A percentile compares a stretch with the other conserved stretches of the same genome.
phyloP scores from a whole-genome alignment of 2,113 vertebrate genomes.

The Cyanistes caeruleus region DNA sequence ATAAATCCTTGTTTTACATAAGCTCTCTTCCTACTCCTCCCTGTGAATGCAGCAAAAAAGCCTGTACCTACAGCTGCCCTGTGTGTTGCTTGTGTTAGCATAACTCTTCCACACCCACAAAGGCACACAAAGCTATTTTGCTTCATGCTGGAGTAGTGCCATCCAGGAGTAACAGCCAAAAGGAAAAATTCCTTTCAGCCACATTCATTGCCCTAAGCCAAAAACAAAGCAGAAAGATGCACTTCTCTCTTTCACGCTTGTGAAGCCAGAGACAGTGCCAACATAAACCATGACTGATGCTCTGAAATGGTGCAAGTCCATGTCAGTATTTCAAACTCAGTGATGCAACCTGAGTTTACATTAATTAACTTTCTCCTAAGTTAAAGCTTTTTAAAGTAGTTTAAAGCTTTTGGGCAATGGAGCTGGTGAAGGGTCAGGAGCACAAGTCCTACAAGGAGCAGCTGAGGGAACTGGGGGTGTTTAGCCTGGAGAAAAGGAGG shows the following conservation, averaged over 20 bases:
- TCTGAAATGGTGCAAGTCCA: neutral
- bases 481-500: neutral
- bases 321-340: neutral
- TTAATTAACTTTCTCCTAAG: neutral
- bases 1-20: neutral
- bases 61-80: neutral
- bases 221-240: neutral
- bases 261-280: neutral
- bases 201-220: neutral
- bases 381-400: neutral
- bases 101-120: slow-evolving; percentile 2
- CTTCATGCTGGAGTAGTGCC: slow-evolving; percentile 10
- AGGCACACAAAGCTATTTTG: neutral
- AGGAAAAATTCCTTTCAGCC: neutral
- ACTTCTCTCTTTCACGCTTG: neutral
- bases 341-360: neutral
- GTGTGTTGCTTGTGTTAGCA: neutral
- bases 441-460: neutral
- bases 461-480: neutral
- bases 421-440: neutral
- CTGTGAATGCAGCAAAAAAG: neutral
- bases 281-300: neutral
- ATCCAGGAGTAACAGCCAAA: neutral
- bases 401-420: neutral
- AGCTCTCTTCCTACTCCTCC: neutral